A percentile compares a stretch with the other conserved stretches of the same genome.
Evolutionary conservation across 2,113 vertebrate genomes (phyloP).

Genomic region (Xerus inauris): DNA sequence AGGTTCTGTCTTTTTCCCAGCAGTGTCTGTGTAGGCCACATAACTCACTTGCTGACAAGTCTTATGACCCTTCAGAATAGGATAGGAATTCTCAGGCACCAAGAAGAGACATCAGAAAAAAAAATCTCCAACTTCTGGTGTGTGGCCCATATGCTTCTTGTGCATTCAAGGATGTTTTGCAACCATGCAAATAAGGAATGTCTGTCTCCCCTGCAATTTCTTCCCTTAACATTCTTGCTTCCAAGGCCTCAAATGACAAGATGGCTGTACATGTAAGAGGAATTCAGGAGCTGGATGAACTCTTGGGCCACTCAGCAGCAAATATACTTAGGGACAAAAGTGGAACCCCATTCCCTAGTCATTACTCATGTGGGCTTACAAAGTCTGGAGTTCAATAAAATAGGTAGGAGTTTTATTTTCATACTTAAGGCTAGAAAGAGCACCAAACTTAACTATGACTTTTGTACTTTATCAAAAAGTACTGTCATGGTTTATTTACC

Average conservation of each 20-base stretch:
- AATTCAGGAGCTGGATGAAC: background rate
- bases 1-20: background rate
- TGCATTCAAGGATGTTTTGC: background rate
- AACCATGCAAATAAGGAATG: background rate
- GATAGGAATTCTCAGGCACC: background rate
- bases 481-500: background rate
- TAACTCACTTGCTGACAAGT: constrained; percentile 2
- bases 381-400: background rate
- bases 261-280: background rate
- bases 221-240: background rate
- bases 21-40: background rate
- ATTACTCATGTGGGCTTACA: background rate
- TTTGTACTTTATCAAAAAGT: background rate
- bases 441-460: background rate
- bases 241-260: background rate
- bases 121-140: background rate
- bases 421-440: background rate
- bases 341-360: background rate
- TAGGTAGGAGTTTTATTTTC: background rate
- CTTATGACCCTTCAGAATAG: background rate
- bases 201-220: background rate
- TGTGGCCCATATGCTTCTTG: background rate
- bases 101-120: background rate
- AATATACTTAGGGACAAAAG: background rate
- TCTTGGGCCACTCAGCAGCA: background rate